A percentile compares a stretch with the other conserved stretches of the same genome.
These are phyloP conservation scores for Seriola quinqueradiata DNA, from an alignment of 2,113 vertebrate species.

Conservation along the genomic window DNA sequence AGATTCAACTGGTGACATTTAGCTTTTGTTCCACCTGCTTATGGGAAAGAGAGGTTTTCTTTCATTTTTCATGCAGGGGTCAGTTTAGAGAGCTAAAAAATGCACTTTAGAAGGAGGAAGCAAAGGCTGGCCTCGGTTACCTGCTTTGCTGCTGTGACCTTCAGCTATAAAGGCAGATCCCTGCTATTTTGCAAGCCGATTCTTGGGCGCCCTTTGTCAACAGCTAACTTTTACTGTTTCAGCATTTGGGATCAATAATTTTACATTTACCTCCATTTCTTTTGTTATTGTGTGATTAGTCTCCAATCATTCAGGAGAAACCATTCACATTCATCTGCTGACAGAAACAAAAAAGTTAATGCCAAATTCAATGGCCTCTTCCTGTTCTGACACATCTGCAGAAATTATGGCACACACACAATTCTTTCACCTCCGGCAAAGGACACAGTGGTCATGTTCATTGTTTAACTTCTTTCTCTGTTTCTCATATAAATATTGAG, in stretches of 20 bases:
- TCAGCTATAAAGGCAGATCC: constrained; percentile 65
- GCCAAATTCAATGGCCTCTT: background rate
- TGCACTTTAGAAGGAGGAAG: constrained; percentile 48
- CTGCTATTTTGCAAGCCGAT: constrained; percentile 67
- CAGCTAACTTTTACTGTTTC: constrained; percentile 52
- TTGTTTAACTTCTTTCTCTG: constrained; percentile 25
- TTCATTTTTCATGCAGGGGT: constrained; percentile 60
- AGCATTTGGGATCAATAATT: constrained; percentile 54
- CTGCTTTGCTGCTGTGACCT: constrained; percentile 61
- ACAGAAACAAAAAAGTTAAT: constrained; percentile 10
- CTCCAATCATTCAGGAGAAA: constrained; percentile 16
- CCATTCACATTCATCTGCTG: constrained; percentile 17
- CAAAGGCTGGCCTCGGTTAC: constrained; percentile 44
- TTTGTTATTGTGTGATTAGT: constrained; percentile 34
- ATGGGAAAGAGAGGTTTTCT: constrained; percentile 54
- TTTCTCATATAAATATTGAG: constrained; percentile 38
- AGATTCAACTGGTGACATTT: constrained; percentile 77
- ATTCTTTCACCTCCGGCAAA: constrained; percentile 21
- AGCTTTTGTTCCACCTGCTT: constrained; percentile 68
- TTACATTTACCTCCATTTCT: constrained; percentile 32
- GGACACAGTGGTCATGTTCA: constrained; percentile 19
- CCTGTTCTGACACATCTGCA: background rate
- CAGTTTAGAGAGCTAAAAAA: constrained; percentile 54
- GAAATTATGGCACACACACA: background rate
- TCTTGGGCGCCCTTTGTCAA: constrained; percentile 70